phyloP scores from a whole-genome alignment of 2,797 vertebrate genomes.

The Xenops minutus region DNA sequence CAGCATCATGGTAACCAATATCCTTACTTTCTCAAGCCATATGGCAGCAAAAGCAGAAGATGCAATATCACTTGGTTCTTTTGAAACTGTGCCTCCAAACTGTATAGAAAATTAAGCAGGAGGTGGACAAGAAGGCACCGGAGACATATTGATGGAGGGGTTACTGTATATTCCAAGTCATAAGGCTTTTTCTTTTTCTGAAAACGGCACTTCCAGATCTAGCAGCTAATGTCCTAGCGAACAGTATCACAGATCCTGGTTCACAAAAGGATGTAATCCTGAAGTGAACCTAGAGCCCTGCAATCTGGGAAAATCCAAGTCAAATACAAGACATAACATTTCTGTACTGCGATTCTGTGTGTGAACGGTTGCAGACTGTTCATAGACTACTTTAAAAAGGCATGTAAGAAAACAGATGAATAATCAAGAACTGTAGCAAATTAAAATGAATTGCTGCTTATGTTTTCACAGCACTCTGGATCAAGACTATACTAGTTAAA shows the following conservation, averaged over 20 bases:
- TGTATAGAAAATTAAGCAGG: neutral
- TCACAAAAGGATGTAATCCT: neutral
- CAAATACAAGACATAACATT: neutral
- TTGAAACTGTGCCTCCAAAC: neutral
- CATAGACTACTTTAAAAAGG: neutral
- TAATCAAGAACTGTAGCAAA: neutral
- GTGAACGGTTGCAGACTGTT: neutral
- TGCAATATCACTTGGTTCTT: neutral
- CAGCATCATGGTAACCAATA: neutral
- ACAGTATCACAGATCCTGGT: neutral
- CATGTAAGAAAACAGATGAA: neutral
- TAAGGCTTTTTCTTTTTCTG: neutral
- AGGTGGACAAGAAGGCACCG: neutral
- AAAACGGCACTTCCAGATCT: neutral
- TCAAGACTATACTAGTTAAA: neutral
- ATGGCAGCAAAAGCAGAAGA: neutral
- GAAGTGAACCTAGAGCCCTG: neutral
- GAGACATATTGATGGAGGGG: neutral
- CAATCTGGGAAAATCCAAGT: neutral
- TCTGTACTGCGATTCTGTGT: neutral
- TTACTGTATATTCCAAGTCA: neutral
- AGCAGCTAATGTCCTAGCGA: neutral
- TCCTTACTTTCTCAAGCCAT: neutral
- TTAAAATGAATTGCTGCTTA: neutral
- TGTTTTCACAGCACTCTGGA: neutral